A percentile compares a stretch with the other conserved stretches of the same genome.
Conservation (phyloP, 2,113 vertebrate genomes). For the Saccopteryx leptura region DNA sequence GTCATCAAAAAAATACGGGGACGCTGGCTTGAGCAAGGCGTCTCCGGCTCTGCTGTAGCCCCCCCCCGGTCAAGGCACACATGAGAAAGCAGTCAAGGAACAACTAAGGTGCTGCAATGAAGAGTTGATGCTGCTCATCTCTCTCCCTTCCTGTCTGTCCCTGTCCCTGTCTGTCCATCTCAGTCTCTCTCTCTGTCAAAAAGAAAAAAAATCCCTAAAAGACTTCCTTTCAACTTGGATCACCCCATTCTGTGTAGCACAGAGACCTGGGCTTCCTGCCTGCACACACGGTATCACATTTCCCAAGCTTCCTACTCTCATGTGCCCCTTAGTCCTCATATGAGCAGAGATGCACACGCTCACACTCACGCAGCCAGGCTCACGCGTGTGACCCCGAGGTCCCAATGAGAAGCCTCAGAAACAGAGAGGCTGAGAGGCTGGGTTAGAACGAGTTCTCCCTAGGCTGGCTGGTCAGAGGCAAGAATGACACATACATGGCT, state of each 20-base stretch:
- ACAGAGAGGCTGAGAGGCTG: not conserved
- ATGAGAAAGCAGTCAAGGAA: no score
- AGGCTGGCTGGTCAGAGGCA: not conserved
- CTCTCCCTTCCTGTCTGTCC: no score
- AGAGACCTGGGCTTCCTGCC: not conserved
- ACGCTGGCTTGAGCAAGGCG: no score
- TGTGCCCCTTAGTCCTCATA: fast-evolving
- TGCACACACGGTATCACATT: not conserved
- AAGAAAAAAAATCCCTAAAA: no score
- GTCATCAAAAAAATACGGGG: not conserved
- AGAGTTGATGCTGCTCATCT: no score
- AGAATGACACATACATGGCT: not conserved
- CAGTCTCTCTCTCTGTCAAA: no score
- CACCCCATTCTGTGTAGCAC: fast-evolving
- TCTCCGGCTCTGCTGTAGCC: no score
- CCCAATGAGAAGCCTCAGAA: not conserved
- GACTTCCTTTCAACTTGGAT: not conserved
- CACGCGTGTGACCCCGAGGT: fast-evolving
- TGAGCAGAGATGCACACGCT: fast-evolving
- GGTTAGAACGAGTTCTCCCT: fast-evolving
- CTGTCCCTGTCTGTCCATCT: no score
- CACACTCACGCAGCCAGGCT: not conserved
- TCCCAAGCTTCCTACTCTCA: not conserved
- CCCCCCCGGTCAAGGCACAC: no score
- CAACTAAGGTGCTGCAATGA: no score